Evolutionary conservation across 2,888 invertebrate species (phyloP).

Genomic region (Standfussiana lucernea): DNA sequence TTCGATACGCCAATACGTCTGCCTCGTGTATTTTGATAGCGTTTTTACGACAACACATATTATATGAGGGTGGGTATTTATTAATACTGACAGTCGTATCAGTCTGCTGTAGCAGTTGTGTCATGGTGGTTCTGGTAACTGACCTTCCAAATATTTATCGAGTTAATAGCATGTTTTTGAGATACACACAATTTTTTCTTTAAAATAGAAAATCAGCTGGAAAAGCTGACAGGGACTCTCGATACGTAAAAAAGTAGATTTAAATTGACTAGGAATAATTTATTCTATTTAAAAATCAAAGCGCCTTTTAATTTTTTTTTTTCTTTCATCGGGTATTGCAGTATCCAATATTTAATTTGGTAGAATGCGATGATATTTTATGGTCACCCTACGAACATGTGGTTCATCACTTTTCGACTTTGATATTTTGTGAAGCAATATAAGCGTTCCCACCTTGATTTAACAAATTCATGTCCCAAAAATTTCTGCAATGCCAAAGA

Average conservation of each 20-base stretch:
- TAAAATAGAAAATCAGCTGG: neutral
- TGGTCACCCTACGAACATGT: neutral
- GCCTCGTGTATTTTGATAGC: slow-evolving; percentile 71
- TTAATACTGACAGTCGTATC: neutral
- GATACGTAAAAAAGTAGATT: neutral
- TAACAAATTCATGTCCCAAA: slow-evolving; percentile 1
- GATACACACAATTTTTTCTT: neutral
- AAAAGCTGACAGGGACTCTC: neutral
- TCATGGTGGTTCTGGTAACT: neutral
- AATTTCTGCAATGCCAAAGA: slow-evolving; percentile 25
- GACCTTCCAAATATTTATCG: neutral
- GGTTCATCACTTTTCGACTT: neutral
- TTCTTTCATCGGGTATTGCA: no score
- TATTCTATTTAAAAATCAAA: neutral
- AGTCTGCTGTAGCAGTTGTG: neutral
- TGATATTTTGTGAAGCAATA: neutral
- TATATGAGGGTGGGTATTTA: slow-evolving; percentile 34
- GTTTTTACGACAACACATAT: slow-evolving; percentile 63
- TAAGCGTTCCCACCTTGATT: neutral
- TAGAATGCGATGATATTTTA: neutral
- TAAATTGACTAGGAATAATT: neutral
- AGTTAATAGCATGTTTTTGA: neutral
- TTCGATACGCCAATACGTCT: slow-evolving; percentile 84
- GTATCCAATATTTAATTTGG: neutral
- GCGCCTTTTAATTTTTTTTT: no score